Evolutionary conservation across 2,113 vertebrate species (phyloP), one percentile per base, ranked within the genome.

Genomic region (Protobothrops flavoviridis): DNA sequence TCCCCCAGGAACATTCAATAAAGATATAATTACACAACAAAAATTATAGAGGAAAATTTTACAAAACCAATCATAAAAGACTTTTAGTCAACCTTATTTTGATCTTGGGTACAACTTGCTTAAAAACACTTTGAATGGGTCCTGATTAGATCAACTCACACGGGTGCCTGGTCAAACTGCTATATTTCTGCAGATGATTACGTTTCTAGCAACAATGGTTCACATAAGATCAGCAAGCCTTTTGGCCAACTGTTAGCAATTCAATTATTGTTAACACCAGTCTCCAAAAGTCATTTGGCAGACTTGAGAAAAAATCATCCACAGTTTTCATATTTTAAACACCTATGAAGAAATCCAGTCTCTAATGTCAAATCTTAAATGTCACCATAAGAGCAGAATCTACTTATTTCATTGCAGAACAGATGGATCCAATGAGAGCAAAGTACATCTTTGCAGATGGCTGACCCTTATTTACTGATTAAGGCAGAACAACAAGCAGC

Each of bases 391-490:
- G n/a, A 96, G 81, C 43, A 93, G 95, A 97, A 96, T 97, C 96
- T 97, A 98, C 97, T 97, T 97, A 96, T 97, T 97, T 97, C 96
- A 94, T 94, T 89, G 93, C 96, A 93, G 95, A 97, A 94, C 96
- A 98, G 97, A 97, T 96, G 96, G 96, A 96, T 97, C 93, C 64
- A 3, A 21, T 96, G 96, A 95, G 96, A 98, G 95, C 94, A 91
- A 96, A 97, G 96, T 95, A 96, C 94, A 91, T 96, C 95, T 94
- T 95, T 96, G 96, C 95, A 98, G 98, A 98, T 97, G 97, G 96
- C 94, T 97, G 96, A 97, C 96, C 95, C 96, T 97, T 97, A 97
- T 97, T 97, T 97, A 96, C 96, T 93, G 94, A 97, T 97, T 96
- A 95, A 96, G 93, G 92, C 96, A 96, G 95, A 95, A 90, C 87